Conservation (phyloP, 2,113 vertebrate genomes). For the Hyperoodon ampullatus region DNA sequence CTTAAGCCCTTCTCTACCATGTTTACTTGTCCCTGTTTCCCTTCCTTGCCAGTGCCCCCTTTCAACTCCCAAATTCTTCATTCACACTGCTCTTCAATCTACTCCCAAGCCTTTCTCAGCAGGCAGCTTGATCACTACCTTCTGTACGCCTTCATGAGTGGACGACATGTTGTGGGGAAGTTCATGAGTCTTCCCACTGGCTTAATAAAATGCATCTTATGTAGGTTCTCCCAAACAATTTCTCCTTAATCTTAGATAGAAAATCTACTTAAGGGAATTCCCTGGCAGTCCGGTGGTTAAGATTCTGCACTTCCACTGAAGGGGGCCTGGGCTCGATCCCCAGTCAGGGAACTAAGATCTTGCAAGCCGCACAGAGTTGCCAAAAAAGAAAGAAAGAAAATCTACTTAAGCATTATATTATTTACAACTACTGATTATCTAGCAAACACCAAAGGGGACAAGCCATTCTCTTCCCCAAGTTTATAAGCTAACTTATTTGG, state of each 20-base stretch:
- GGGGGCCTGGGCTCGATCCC: not conserved
- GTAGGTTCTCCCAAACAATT: not conserved
- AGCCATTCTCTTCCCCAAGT: not conserved
- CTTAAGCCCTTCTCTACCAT: not conserved
- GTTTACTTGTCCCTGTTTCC: not conserved
- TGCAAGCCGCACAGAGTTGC: not conserved
- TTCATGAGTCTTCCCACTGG: not conserved
- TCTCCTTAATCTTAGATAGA: constrained; percentile 4
- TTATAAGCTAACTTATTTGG: not conserved
- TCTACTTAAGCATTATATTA: not conserved
- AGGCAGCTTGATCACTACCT: not conserved
- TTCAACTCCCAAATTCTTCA: not conserved
- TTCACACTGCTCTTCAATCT: not conserved
- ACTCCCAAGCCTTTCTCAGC: not conserved
- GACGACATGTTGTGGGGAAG: not conserved
- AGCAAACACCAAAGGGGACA: not conserved
- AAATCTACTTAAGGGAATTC: not conserved
- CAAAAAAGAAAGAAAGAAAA: not conserved
- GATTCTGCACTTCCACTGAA: too few relatives aligned
- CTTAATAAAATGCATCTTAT: not conserved
- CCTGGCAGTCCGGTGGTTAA: not conserved
- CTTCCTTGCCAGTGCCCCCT: not conserved
- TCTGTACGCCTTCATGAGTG: not conserved
- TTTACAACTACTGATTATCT: not conserved
- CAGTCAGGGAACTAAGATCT: not conserved